A percentile compares a stretch with the other conserved stretches of the same genome.
Conservation (phyloP, 2,113 vertebrate genomes). For the Tupaia tana region DNA sequence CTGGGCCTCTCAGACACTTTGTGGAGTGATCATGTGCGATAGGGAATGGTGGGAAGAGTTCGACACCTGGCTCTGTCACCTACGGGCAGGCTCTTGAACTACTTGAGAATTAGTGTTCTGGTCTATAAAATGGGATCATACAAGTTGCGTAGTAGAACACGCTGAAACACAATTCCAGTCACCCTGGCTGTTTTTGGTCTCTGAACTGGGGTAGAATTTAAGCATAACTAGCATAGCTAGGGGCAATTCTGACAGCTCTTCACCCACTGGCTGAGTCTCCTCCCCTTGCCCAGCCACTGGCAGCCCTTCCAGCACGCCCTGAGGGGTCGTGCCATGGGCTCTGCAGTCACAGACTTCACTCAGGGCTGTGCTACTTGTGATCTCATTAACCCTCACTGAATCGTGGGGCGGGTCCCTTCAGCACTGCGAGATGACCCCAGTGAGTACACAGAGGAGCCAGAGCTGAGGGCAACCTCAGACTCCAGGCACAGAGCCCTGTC, state of each 20-base stretch:
- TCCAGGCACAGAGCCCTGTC: too few species aligned
- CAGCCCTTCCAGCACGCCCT: not conserved
- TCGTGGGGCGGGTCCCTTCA: not conserved
- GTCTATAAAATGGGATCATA: not conserved
- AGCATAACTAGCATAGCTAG: fast-evolving
- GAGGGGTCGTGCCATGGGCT: fast-evolving
- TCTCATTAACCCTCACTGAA: not conserved
- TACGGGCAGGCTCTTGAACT: too few species aligned
- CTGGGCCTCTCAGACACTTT: not conserved
- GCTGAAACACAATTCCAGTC: not conserved
- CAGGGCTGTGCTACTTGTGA: too few species aligned
- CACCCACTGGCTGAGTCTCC: not conserved
- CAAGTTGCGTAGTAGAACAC: not conserved
- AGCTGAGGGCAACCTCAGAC: not conserved
- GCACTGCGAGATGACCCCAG: not conserved
- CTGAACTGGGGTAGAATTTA: not conserved
- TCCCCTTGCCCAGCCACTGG: fast-evolving
- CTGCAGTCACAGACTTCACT: too few species aligned
- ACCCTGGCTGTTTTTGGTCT: not conserved
- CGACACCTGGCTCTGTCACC: not conserved
- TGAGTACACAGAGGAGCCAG: not conserved
- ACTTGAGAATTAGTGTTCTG: not conserved
- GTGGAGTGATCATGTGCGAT: too few species aligned
- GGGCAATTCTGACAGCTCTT: not conserved
- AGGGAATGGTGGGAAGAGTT: not conserved